Percentiles rank a stretch among this genome's conserved stretches.
Conservation (phyloP, 2,797 vertebrate species). For the Gila robusta region DNA sequence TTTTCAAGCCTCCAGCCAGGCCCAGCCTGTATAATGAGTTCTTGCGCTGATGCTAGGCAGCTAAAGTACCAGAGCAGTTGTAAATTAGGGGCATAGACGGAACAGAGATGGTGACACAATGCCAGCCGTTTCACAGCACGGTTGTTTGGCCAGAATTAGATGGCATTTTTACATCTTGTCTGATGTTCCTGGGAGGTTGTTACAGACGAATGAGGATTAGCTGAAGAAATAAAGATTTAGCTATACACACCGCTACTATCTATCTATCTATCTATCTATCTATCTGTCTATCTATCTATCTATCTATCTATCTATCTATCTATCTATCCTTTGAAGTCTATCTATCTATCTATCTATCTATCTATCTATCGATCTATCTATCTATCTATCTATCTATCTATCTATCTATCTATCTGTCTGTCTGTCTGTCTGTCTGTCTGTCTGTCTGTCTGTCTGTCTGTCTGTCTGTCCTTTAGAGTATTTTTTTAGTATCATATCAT, state of each 20-base stretch:
- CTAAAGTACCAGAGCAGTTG: constrained; percentile 50
- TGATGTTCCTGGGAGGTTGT: constrained; percentile 19
- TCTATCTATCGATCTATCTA: not conserved
- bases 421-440: not conserved
- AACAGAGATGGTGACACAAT: constrained; percentile 31
- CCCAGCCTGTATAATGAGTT: constrained; percentile 72
- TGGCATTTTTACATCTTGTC: constrained; percentile 32
- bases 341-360: not conserved
- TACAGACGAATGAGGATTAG: not conserved
- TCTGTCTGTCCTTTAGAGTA: too few relatives aligned
- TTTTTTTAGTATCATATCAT: not conserved
- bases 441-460: not conserved
- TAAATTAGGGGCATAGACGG: constrained; percentile 37
- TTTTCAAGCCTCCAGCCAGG: constrained; percentile 70
- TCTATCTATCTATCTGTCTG: not conserved
- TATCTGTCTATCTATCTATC: not conserved
- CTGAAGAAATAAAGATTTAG: not conserved
- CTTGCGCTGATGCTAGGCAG: constrained; percentile 66
- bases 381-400: not conserved
- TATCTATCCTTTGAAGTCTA: not conserved
- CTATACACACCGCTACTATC: too few relatives aligned
- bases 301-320: not conserved
- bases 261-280: not conserved
- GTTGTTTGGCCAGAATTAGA: constrained; percentile 25
- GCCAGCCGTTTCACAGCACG: constrained; percentile 30